Conservation (phyloP, 2,888 invertebrate species). For the Caenorhabditis sp. region DNA sequence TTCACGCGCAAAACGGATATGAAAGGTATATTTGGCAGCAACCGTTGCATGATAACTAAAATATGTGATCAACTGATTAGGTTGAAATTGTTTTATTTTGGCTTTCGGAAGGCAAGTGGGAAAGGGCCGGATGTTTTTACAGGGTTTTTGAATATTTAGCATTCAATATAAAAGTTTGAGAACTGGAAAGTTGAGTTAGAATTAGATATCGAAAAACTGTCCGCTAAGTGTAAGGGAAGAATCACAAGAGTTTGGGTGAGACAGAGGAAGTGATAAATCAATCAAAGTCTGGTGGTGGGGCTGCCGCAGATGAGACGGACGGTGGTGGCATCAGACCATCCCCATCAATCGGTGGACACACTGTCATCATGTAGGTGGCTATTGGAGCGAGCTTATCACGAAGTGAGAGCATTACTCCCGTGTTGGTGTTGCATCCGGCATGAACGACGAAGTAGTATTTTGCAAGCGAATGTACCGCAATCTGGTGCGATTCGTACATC, state of each 20-base stretch:
- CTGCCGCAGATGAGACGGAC: conserved; percentile 34
- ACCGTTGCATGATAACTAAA: background rate
- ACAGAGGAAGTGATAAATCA: background rate
- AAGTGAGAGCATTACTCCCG: conserved; percentile 57
- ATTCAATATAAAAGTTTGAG: background rate
- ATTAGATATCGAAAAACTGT: conserved; percentile 5
- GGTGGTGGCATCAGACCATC: conserved; percentile 35
- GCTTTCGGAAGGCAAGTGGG: conserved; percentile 3
- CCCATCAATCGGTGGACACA: conserved; percentile 58
- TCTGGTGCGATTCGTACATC: conserved; percentile 52
- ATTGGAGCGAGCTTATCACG: conserved; percentile 62
- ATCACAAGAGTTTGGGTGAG: conserved; percentile 35
- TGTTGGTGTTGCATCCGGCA: conserved; percentile 54
- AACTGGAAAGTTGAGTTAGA: conserved; percentile 16
- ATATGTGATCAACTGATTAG: background rate
- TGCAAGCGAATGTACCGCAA: conserved; percentile 50
- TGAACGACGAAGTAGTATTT: conserved; percentile 57
- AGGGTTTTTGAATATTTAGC: background rate
- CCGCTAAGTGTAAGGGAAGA: background rate
- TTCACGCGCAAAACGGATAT: conserved; percentile 11
- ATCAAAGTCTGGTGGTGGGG: conserved; percentile 43
- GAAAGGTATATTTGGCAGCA: conserved; percentile 16
- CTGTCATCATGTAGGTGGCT: conserved; percentile 45
- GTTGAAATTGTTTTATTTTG: conserved; percentile 24
- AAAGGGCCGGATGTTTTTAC: conserved; percentile 32